phyloP scores from a whole-genome alignment of 2,113 vertebrate genomes.

The Polypterus senegalus region DNA sequence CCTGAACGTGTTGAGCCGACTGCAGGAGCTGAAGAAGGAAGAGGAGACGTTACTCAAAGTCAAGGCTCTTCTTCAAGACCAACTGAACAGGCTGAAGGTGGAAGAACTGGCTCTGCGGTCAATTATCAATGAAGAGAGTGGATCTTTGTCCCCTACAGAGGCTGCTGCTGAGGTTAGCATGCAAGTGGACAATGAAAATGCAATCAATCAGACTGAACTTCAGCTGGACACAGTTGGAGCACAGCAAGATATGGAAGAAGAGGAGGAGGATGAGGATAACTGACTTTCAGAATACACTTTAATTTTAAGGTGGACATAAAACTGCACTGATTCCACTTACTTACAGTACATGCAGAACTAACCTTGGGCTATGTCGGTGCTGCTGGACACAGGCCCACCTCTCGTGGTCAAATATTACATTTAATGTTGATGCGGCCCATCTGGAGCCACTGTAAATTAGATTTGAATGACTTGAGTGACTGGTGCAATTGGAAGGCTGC shows the following conservation, averaged over 20 bases:
- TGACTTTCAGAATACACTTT: no score
- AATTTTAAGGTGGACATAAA: no score
- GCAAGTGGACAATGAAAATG: slow-evolving; percentile 48
- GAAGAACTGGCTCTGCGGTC: slow-evolving; percentile 60
- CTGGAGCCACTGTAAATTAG: no score
- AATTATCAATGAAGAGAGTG: slow-evolving; percentile 50
- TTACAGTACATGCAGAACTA: no score
- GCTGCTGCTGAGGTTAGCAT: slow-evolving; percentile 44
- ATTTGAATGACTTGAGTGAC: no score
- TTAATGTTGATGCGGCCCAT: no score
- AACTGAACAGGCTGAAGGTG: slow-evolving; percentile 85
- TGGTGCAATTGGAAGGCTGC: no score
- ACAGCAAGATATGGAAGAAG: slow-evolving; percentile 49
- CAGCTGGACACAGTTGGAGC: slow-evolving; percentile 42
- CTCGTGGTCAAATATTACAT: no score
- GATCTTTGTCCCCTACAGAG: no score
- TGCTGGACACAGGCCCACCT: no score
- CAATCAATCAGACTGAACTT: slow-evolving; percentile 58
- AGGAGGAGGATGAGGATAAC: slow-evolving; percentile 45
- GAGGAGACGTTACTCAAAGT: slow-evolving; percentile 89
- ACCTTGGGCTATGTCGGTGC: no score
- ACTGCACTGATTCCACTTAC: no score
- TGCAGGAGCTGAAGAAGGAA: slow-evolving; percentile 90
- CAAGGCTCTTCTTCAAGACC: slow-evolving; percentile 79
- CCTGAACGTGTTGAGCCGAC: slow-evolving; percentile 81